Base-by-base conservation (phyloP, 2,797 vertebrate genomes). In the Manis javanica region DNA sequence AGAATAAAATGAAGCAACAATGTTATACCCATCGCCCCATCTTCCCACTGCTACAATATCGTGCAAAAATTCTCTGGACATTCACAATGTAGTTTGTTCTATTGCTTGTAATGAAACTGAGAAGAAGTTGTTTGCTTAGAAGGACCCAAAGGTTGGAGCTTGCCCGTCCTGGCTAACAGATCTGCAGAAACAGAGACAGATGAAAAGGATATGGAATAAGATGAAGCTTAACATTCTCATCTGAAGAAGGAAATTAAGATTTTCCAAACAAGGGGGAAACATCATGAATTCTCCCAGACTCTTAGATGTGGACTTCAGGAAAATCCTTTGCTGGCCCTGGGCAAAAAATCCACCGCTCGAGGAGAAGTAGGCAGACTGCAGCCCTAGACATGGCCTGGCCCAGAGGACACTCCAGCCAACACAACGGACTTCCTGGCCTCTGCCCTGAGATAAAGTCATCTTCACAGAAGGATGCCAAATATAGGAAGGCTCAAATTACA, bases 401-500 rank as follows among this genome's bases (percentile, higher is more conserved):
- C n/a, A 37, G 69, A 75, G 94, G 69, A 95, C 64, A 75, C 84
- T 85, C 83, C 66, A 63, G 61, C 26, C 61, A 55, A 89, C 91
- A 96, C 94, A 97, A 87, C 74, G 66, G 49, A 95, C 93, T 97
- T 97, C 96, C 97, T 95, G 79, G 87, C 87, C 81, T 96, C 96
- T 49, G 57, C 5, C 2, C 29, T 1, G 71, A 98, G 97, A 98
- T 97, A 97, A 98, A 97, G 84, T 55, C 90, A 90, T 93, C 90
- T 77, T 96, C 31, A 26, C 61, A 95, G 96, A 97, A 97, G 95
- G 72, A 95, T 92, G 85, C 90, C 96, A 96, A 87, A 79, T 95
- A 96, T 92, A 97, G 97, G 96, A 96, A 96, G 86, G 94, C 96
- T 97, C 87, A 96, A 93, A 97, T 97, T 96, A 97, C 95, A 94